Percentiles rank a stretch among this genome's conserved stretches.
phyloP scores from a whole-genome alignment of 2,888 invertebrate genomes.

The Eubasilissa splendida region DNA sequence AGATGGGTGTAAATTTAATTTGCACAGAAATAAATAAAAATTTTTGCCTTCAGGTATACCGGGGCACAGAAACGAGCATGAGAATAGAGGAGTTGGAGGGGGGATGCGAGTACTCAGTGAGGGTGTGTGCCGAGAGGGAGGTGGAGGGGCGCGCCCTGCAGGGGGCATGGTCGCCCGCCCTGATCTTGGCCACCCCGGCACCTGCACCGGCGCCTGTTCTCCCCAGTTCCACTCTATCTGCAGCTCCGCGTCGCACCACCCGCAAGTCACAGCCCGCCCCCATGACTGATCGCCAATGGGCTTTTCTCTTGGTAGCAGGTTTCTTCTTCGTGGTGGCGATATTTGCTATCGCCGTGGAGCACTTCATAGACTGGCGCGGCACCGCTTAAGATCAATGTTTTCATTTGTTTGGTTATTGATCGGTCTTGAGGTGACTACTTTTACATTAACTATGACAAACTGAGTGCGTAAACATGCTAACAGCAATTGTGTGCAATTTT shows the following conservation, averaged over 20 bases:
- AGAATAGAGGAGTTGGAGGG: slow-evolving; percentile 80
- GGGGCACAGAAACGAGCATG: slow-evolving; percentile 76
- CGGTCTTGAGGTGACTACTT: too few species aligned
- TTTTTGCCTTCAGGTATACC: slow-evolving; percentile 73
- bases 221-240: slow-evolving; percentile 65
- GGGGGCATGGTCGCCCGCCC: slow-evolving; percentile 80
- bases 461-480: too few species aligned
- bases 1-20: too few species aligned
- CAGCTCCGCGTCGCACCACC: slow-evolving; percentile 60
- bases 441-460: too few species aligned
- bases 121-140: slow-evolving; percentile 84
- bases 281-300: slow-evolving; percentile 76
- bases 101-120: slow-evolving; percentile 82
- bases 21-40: not conserved
- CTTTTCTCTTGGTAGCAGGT: slow-evolving; percentile 74
- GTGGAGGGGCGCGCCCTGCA: slow-evolving; percentile 74
- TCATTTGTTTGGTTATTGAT: too few species aligned
- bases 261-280: slow-evolving; percentile 61
- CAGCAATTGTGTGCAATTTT: too few species aligned
- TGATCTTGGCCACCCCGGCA: slow-evolving; percentile 73
- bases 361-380: slow-evolving; percentile 63
- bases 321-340: slow-evolving; percentile 76
- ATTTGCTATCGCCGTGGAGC: slow-evolving; percentile 76
- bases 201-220: slow-evolving; percentile 65
- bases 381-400: slow-evolving; percentile 33